Conservation (phyloP, 1,140 invertebrate species). For the Bombus sylvicola region DNA sequence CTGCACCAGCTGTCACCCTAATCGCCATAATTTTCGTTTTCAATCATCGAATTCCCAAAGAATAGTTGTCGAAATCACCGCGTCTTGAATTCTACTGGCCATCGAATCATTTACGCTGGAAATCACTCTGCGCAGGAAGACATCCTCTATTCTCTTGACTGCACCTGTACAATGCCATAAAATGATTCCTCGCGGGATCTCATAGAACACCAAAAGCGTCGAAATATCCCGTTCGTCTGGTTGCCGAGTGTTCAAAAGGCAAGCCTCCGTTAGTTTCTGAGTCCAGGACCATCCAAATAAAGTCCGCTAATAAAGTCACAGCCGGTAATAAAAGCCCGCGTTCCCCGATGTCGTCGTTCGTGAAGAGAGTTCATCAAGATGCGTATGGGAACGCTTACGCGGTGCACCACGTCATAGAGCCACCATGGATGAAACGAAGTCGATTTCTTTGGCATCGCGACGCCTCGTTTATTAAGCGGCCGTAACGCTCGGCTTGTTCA, state of each 20-base stretch:
- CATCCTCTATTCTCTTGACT: background rate
- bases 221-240: background rate
- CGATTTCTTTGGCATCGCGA: background rate
- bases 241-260: no score
- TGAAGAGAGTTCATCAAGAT: slow-evolving; percentile 6
- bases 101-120: background rate
- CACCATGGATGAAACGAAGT: background rate
- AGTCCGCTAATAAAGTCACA: background rate
- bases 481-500: background rate
- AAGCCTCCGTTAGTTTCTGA: background rate
- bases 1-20: no score
- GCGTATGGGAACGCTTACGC: no score
- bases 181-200: background rate
- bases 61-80: background rate
- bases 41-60: background rate
- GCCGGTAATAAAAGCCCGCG: background rate
- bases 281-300: background rate
- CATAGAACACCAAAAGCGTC: background rate
- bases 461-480: background rate
- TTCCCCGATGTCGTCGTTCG: background rate
- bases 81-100: background rate
- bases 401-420: background rate
- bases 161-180: background rate
- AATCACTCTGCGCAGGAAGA: background rate
- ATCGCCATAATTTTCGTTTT: background rate